Conservation (phyloP, 2,797 vertebrate species). For the Chromobotia macracanthus region DNA sequence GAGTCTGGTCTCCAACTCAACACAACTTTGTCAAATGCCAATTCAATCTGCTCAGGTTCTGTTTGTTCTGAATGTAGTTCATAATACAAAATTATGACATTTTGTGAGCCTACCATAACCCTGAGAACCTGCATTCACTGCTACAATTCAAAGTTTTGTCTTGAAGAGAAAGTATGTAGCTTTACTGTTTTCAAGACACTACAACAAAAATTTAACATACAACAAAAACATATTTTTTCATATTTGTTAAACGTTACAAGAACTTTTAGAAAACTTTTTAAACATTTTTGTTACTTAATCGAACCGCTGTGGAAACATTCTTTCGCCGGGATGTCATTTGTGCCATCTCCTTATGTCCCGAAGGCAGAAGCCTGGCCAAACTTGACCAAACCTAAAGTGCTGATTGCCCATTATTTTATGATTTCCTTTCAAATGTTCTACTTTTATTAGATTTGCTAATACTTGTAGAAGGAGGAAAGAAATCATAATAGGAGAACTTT, state of each 20-base stretch:
- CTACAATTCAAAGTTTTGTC: background rate
- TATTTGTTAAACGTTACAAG: too few species aligned
- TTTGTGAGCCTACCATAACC: background rate
- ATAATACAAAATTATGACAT: background rate
- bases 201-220: too few species aligned
- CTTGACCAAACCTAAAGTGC: slow-evolving; percentile 63
- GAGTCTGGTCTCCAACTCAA: slow-evolving; percentile 34
- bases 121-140: background rate
- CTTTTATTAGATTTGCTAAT: slow-evolving; percentile 18
- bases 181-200: background rate
- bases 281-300: too few species aligned
- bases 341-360: slow-evolving; percentile 17
- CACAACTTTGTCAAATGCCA: background rate
- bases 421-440: slow-evolving; percentile 24
- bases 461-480: background rate
- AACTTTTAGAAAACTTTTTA: too few species aligned
- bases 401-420: slow-evolving; percentile 22
- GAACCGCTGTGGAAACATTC: too few species aligned
- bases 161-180: background rate
- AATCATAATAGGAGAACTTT: background rate
- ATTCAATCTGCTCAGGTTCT: slow-evolving; percentile 10
- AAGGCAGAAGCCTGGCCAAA: slow-evolving; percentile 54
- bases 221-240: too few species aligned
- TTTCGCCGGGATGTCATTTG: too few species aligned
- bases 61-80: slow-evolving; percentile 3